These are phyloP conservation scores for Euphydryas editha DNA, from an alignment of 2,888 invertebrate species.

Conservation along the genomic window DNA sequence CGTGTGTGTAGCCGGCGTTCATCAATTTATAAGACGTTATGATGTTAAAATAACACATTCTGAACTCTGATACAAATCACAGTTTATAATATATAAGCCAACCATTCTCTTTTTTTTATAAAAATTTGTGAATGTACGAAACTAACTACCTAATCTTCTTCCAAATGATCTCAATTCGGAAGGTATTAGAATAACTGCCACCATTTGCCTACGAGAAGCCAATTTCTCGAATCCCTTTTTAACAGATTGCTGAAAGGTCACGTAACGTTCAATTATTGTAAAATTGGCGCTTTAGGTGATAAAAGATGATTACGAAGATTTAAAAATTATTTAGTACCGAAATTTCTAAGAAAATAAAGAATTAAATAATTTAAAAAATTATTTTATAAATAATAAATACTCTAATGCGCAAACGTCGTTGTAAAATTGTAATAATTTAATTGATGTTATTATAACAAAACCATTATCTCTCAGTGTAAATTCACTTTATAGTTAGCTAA, in stretches of 20 bases:
- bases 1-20: no score
- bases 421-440: no score
- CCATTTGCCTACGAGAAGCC: slow-evolving; percentile 26
- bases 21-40: no score
- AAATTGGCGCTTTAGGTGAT: slow-evolving; percentile 9
- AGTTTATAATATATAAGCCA: background rate
- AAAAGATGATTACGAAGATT: slow-evolving; percentile 3
- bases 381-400: no score
- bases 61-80: no score
- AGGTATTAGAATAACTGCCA: slow-evolving; percentile 27
- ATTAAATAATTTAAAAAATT: no score
- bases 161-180: slow-evolving; percentile 14
- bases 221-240: slow-evolving; percentile 26
- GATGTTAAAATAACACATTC: no score
- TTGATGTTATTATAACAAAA: no score
- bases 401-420: no score
- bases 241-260: slow-evolving; percentile 24
- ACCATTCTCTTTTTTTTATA: background rate
- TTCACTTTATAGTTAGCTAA: no score
- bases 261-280: slow-evolving; percentile 8
- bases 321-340: slow-evolving; percentile 1
- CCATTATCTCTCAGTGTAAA: no score
- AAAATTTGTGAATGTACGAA: slow-evolving; percentile 1
- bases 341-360: background rate
- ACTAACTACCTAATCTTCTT: slow-evolving; percentile 20